Percentiles rank a stretch among this genome's conserved stretches.
phyloP scores from a whole-genome alignment of 64 coral and sea anemone species.

The Montipora efflorescens region DNA sequence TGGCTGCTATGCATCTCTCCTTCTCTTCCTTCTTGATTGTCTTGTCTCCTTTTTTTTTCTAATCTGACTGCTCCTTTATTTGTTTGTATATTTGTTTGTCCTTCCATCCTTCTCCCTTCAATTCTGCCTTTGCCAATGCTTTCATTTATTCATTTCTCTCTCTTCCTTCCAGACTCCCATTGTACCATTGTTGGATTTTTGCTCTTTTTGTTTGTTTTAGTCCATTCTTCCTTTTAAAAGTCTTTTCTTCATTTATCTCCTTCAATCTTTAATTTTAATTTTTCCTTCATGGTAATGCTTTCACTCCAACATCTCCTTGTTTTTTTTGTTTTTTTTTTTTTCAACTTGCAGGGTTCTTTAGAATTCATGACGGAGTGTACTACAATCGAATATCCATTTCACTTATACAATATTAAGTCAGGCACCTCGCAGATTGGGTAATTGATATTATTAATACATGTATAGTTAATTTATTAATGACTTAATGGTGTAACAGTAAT shows the following conservation, averaged over 20 bases:
- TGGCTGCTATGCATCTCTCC: no score
- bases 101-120: not conserved
- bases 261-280: not conserved
- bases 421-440: slow-evolving; percentile 96
- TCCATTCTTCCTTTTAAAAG: not conserved
- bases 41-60: no score
- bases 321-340: not conserved
- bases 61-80: not conserved
- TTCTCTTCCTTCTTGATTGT: no score
- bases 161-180: not conserved
- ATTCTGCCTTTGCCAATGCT: not conserved
- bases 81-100: not conserved
- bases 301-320: no score
- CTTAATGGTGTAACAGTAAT: no score
- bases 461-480: no score
- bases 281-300: no score
- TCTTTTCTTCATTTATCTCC: not conserved
- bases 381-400: slow-evolving; percentile 99
- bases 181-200: no score
- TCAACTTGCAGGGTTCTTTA: slow-evolving; percentile 78
- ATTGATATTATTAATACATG: not conserved
- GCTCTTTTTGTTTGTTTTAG: not conserved
- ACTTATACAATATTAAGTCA: slow-evolving; percentile 92
- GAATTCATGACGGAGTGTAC: slow-evolving; percentile 99
- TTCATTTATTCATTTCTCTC: not conserved